These are phyloP conservation scores for Diogma glabrata DNA, from an alignment of 2,888 invertebrate species.

Conservation along the genomic window DNA sequence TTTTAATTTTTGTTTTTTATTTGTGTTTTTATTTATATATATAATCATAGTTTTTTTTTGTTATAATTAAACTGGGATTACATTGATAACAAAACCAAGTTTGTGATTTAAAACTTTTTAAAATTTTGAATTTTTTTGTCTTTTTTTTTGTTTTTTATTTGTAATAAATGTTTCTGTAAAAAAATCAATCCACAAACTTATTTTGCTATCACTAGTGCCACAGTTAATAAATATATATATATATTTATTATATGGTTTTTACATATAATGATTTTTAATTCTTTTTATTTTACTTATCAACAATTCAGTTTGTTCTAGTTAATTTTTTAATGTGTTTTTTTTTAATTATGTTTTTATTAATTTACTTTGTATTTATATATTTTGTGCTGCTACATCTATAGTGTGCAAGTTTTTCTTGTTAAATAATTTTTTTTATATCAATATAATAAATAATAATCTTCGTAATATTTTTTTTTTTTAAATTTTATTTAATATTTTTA, in stretches of 20 bases:
- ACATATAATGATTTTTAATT: constrained; percentile 10
- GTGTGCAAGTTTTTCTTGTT: constrained; percentile 15
- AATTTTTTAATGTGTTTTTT: constrained; percentile 1
- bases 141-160: background rate
- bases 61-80: background rate
- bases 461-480: constrained; percentile 13
- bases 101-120: background rate
- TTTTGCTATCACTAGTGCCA: background rate
- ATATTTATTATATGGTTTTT: constrained; percentile 12
- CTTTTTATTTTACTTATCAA: constrained; percentile 14
- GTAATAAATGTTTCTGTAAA: background rate
- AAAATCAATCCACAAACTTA: background rate
- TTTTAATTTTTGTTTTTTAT: too few relatives aligned
- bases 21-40: constrained; percentile 1
- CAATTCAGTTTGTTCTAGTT: constrained; percentile 4
- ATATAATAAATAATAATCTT: constrained; percentile 8
- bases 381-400: constrained; percentile 17
- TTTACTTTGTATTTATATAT: constrained; percentile 10
- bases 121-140: background rate
- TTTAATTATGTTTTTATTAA: constrained; percentile 9
- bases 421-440: constrained; percentile 11
- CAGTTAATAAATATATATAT: constrained; percentile 14
- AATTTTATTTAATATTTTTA: constrained; percentile 11
- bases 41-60: background rate
- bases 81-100: constrained; percentile 1